Conservation (phyloP, 1,140 invertebrate genomes). For the Lasioglossum baleicum region DNA sequence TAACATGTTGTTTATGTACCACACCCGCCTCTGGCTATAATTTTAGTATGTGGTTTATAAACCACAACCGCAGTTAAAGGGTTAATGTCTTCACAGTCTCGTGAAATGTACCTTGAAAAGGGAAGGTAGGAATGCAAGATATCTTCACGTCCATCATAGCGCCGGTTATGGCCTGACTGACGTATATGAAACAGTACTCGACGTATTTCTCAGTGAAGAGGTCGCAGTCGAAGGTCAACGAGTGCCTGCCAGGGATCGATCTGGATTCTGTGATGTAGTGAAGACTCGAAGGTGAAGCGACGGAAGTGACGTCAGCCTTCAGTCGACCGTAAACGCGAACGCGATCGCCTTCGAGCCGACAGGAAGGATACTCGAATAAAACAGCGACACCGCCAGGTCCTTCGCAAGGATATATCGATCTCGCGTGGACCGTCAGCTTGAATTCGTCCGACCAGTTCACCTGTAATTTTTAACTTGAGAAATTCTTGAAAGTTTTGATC, state of each 20-base stretch:
- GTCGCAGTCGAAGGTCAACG: slow-evolving; percentile 89
- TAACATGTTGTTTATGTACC: too few relatives aligned
- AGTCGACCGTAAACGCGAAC: slow-evolving; percentile 87
- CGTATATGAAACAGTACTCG: slow-evolving; percentile 93
- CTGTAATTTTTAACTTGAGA: slow-evolving; percentile 73
- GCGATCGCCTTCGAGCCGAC: slow-evolving; percentile 87
- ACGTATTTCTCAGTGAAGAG: slow-evolving; percentile 89
- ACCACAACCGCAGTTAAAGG: too few relatives aligned
- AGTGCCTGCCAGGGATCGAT: slow-evolving; percentile 85
- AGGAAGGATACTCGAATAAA: slow-evolving; percentile 90
- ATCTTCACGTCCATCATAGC: slow-evolving; percentile 89
- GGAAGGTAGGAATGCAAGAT: slow-evolving; percentile 89
- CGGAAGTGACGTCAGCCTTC: slow-evolving; percentile 84
- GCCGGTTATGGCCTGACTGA: slow-evolving; percentile 89
- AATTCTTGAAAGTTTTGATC: too few relatives aligned
- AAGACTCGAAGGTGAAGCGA: slow-evolving; percentile 79
- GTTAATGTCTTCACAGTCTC: too few relatives aligned
- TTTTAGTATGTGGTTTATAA: too few relatives aligned
- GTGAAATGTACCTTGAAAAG: slow-evolving; percentile 84
- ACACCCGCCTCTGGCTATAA: too few relatives aligned
- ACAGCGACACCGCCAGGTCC: slow-evolving; percentile 85
- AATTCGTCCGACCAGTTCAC: slow-evolving; percentile 91
- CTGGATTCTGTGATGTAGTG: slow-evolving; percentile 78
- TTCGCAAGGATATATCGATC: slow-evolving; percentile 90
- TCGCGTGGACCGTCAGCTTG: slow-evolving; percentile 89